Conservation (phyloP, 1,140 invertebrate species). For the Pseudomyrmex dendroicus region DNA sequence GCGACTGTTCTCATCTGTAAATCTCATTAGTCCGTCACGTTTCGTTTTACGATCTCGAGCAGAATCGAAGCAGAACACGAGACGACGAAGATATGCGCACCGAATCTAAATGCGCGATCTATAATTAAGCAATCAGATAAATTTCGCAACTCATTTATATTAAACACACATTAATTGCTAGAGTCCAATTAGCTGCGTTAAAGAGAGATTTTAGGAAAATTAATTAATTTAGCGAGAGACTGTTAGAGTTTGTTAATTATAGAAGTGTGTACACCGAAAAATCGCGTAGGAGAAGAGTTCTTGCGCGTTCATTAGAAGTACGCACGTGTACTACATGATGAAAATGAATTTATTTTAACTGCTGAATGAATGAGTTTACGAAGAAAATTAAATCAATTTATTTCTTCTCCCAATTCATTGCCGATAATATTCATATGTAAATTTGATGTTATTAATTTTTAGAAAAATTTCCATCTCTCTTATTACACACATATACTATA, state of each 20-base stretch:
- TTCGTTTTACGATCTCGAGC: neutral
- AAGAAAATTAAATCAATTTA: slow-evolving; percentile 24
- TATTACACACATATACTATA: neutral
- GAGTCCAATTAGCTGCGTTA: slow-evolving; percentile 12
- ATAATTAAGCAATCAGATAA: neutral
- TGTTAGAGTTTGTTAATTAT: no score
- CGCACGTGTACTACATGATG: neutral
- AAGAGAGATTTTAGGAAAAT: no score
- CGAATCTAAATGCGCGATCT: slow-evolving; percentile 22
- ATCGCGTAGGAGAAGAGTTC: slow-evolving; percentile 2
- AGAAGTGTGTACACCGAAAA: neutral
- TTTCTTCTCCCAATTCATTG: neutral
- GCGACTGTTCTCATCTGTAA: slow-evolving; percentile 38
- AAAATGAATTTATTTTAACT: slow-evolving; percentile 33
- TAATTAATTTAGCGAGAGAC: no score
- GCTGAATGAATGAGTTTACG: neutral
- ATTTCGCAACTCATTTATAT: neutral
- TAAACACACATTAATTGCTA: slow-evolving; percentile 17
- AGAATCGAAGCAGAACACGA: neutral
- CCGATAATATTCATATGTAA: neutral
- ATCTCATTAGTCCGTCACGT: slow-evolving; percentile 34
- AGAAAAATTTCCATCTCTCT: neutral
- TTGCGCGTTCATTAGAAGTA: slow-evolving; percentile 1
- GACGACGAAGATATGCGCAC: neutral
- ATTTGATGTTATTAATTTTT: slow-evolving; percentile 22